Evolutionary conservation across 2,888 invertebrate species (phyloP).

Genomic region (Silvanus unidentatus): DNA sequence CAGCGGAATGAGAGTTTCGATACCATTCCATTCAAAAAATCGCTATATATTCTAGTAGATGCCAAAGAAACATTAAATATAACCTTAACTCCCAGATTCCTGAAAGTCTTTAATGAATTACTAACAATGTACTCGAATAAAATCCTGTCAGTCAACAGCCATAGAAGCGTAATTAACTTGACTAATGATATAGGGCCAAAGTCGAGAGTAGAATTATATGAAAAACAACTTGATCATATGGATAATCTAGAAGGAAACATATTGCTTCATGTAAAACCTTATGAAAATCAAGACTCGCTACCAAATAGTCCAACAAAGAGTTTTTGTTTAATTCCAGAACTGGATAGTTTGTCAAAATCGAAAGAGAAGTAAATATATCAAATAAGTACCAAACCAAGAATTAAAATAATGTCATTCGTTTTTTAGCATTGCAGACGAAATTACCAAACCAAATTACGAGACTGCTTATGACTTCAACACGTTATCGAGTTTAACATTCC

Average conservation of each 20-base stretch:
- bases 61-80: constrained; percentile 62
- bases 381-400: not conserved
- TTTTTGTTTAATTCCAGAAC: not conserved
- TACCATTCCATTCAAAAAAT: constrained; percentile 38
- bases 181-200: constrained; percentile 62
- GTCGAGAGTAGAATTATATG: constrained; percentile 53
- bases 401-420: constrained; percentile 4
- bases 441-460: constrained; percentile 14
- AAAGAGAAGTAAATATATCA: constrained; percentile 37
- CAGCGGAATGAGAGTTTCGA: constrained; percentile 15
- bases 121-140: constrained; percentile 43
- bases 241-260: constrained; percentile 44
- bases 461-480: constrained; percentile 39
- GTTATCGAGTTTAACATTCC: constrained; percentile 45
- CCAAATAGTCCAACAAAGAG: constrained; percentile 52
- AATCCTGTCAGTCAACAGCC: constrained; percentile 39
- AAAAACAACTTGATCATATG: constrained; percentile 44
- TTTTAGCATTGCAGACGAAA: constrained; percentile 12
- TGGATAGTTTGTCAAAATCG: constrained; percentile 22
- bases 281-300: constrained; percentile 56
- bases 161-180: constrained; percentile 47
- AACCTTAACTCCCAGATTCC: constrained; percentile 61
- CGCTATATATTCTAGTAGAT: constrained; percentile 64
- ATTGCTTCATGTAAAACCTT: constrained; percentile 53
- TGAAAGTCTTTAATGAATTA: constrained; percentile 49